A percentile compares a stretch with the other conserved stretches of the same genome.
Conservation (phyloP, 2,113 vertebrate species). For the Phalacrocorax aristotelis region DNA sequence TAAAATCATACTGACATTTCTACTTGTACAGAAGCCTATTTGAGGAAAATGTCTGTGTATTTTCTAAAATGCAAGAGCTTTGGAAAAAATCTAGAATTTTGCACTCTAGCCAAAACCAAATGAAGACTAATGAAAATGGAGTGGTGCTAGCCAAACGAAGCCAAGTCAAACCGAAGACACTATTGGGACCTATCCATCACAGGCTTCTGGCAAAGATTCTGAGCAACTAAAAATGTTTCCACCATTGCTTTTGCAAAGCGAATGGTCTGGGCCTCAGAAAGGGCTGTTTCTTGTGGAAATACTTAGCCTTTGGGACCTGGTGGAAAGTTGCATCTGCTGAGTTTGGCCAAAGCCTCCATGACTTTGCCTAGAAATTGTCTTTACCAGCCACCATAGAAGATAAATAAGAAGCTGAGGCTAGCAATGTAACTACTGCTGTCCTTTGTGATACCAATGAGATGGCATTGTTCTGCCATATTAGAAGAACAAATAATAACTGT, state of each 20-base stretch:
- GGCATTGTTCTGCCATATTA: not conserved
- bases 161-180: constrained; percentile 5
- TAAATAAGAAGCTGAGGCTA: not conserved
- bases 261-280: constrained; percentile 16
- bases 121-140: constrained; percentile 46
- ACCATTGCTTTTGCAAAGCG: not conserved
- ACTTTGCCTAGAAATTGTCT: not conserved
- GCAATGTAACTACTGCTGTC: not conserved
- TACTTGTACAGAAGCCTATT: not conserved
- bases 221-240: constrained; percentile 10
- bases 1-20: constrained; percentile 30
- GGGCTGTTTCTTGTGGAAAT: constrained; percentile 38
- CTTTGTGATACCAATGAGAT: not conserved
- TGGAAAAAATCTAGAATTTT: constrained; percentile 31
- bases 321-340: constrained; percentile 13
- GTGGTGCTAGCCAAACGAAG: not conserved
- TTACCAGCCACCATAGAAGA: not conserved
- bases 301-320: not conserved
- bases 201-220: not conserved
- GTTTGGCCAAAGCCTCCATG: not conserved
- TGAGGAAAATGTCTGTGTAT: constrained; percentile 16
- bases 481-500: not conserved
- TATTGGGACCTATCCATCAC: constrained; percentile 6
- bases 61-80: constrained; percentile 15
- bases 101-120: constrained; percentile 35